Percentiles rank a stretch among this genome's conserved stretches.
Evolutionary conservation across 92 coral and sea anemone genomes (phyloP).

Genomic region (Pocillopora meandrina): DNA sequence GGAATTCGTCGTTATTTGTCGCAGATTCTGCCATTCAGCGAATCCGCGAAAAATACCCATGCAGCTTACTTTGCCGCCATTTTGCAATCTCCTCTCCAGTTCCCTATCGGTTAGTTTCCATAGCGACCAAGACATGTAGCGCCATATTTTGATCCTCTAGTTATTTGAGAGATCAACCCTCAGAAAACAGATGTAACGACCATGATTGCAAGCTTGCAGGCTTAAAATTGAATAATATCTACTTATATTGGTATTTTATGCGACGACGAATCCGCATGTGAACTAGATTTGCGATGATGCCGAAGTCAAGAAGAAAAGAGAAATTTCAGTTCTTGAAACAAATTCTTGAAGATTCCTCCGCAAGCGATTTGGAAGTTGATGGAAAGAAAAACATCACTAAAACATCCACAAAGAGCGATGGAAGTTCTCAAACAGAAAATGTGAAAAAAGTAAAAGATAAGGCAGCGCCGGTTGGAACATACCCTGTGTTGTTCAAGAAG

Average conservation of each 20-base stretch:
- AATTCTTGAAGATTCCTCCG: slow-evolving; percentile 69
- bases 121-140: slow-evolving; percentile 3
- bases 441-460: slow-evolving; percentile 19
- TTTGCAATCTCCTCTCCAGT: slow-evolving; percentile 27
- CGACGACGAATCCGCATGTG: background rate
- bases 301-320: slow-evolving; percentile 55
- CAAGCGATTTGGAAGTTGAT: slow-evolving; percentile 27
- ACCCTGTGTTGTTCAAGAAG: slow-evolving; percentile 68
- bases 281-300: slow-evolving; percentile 33
- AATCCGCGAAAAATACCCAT: background rate
- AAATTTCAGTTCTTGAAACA: slow-evolving; percentile 77
- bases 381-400: slow-evolving; percentile 15
- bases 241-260: background rate
- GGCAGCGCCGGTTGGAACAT: slow-evolving; percentile 67
- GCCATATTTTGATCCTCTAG: slow-evolving; percentile 31
- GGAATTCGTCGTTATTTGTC: slow-evolving; percentile 32
- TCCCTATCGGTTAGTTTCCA: slow-evolving; percentile 26
- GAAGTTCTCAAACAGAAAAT: background rate
- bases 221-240: background rate
- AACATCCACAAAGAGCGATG: background rate
- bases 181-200: background rate
- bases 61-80: slow-evolving; percentile 56
- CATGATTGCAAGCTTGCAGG: background rate
- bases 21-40: slow-evolving; percentile 38
- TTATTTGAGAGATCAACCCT: background rate